phyloP scores from a whole-genome alignment of 2,113 vertebrate species.

The Prochilodus magdalenae region DNA sequence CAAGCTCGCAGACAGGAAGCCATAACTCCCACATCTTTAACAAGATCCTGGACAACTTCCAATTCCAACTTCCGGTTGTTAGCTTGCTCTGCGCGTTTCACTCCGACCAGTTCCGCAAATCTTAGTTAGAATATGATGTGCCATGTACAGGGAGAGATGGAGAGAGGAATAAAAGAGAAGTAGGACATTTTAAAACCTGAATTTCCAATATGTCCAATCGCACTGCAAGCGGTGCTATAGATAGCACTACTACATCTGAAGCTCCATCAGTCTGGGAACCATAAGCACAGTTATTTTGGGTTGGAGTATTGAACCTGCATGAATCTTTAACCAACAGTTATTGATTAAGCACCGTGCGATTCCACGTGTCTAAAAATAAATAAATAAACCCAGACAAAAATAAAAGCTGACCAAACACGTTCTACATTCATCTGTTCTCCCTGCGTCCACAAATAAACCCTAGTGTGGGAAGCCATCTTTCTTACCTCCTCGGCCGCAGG shows the following conservation, averaged over 20 bases:
- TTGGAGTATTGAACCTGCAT: background rate
- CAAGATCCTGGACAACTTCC: too few species aligned
- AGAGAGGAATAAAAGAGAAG: too few species aligned
- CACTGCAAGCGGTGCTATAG: background rate
- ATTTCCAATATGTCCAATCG: background rate
- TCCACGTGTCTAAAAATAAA: background rate
- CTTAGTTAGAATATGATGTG: too few species aligned
- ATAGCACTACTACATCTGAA: background rate
- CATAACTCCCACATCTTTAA: too few species aligned
- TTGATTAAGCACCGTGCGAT: background rate
- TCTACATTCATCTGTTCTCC: background rate
- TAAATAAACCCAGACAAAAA: background rate
- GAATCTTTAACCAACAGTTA: background rate
- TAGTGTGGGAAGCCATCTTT: background rate
- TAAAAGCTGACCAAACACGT: slow-evolving; percentile 17
- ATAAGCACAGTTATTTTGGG: background rate
- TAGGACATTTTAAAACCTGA: too few species aligned
- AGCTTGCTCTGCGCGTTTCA: too few species aligned
- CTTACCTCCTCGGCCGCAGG: background rate
- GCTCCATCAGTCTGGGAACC: background rate
- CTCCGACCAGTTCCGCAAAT: too few species aligned
- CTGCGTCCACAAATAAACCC: slow-evolving; percentile 1
- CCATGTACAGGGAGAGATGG: too few species aligned
- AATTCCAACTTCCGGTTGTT: too few species aligned
- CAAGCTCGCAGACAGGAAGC: too few species aligned